Evolutionary conservation across 2,888 invertebrate genomes (phyloP).

Genomic region (Enchytraeus crypticus): DNA sequence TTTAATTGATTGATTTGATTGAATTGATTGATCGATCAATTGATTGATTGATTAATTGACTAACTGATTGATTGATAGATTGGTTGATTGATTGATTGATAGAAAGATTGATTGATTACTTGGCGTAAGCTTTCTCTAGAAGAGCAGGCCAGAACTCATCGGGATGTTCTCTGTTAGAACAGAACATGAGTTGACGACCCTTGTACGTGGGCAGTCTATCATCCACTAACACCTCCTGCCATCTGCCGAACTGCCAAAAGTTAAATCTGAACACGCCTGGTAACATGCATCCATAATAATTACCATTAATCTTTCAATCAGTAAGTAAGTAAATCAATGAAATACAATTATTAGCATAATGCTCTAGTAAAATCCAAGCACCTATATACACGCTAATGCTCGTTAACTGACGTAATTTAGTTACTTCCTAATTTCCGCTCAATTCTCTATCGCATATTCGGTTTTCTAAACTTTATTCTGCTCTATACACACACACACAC

Average conservation of each 20-base stretch:
- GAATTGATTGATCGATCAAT: no score
- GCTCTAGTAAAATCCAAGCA: neutral
- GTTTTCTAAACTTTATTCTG: no score
- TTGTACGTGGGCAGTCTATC: conserved; percentile 67
- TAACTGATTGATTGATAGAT: no score
- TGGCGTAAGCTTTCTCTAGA: no score
- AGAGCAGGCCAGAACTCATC: conserved; percentile 68
- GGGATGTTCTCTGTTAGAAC: conserved; percentile 55
- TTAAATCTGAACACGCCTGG: conserved; percentile 70
- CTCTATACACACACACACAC: no score
- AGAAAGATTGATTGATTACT: no score
- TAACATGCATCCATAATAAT: neutral
- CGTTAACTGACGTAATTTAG: no score
- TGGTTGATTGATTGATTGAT: no score
- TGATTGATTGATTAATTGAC: no score
- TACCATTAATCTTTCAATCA: neutral
- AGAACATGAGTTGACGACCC: conserved; percentile 58
- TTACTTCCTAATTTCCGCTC: no score
- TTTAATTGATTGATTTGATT: conserved; percentile 46
- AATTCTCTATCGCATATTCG: no score
- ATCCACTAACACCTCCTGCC: conserved; percentile 67
- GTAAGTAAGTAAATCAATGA: neutral
- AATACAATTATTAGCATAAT: neutral
- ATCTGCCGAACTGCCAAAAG: conserved; percentile 72
- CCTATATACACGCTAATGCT: no score